Evolutionary conservation across 2,888 invertebrate species (phyloP).

Genomic region (Formica aserva): DNA sequence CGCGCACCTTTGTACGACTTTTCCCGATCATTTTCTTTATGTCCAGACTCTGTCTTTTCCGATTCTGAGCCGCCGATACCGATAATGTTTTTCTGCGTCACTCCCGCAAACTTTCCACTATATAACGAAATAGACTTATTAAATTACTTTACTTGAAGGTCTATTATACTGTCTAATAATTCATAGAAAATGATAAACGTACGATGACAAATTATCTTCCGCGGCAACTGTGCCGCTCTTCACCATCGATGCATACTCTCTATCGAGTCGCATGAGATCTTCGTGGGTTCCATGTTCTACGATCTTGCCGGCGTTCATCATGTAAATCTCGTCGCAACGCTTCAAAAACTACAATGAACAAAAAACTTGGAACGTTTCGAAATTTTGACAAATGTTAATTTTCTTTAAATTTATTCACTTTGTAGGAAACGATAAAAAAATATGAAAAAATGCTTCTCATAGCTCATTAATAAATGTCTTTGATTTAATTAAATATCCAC

Average conservation of each 20-base stretch:
- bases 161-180: neutral
- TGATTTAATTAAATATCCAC: slow-evolving; percentile 71
- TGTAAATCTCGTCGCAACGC: slow-evolving; percentile 88
- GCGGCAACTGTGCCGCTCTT: slow-evolving; percentile 48
- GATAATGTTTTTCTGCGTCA: neutral
- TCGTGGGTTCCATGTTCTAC: slow-evolving; percentile 87
- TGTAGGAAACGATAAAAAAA: slow-evolving; percentile 1
- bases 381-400: neutral
- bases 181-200: slow-evolving; percentile 8
- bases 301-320: slow-evolving; percentile 87
- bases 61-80: neutral
- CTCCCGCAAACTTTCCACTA: slow-evolving; percentile 10
- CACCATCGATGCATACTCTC: slow-evolving; percentile 80
- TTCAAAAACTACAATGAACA: slow-evolving; percentile 86
- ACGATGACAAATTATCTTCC: slow-evolving; percentile 30
- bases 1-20: slow-evolving; percentile 30
- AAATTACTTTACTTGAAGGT: neutral
- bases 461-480: neutral
- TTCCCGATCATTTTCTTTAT: slow-evolving; percentile 19
- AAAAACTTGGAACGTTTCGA: neutral
- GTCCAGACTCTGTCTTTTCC: neutral
- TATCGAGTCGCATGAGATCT: slow-evolving; percentile 85
- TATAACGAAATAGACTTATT: neutral
- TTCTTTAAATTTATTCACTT: neutral
- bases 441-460: neutral